Percentiles rank a stretch among this genome's conserved stretches.
Conservation (phyloP, 1,140 invertebrate genomes). For the Drosophila willistoni region DNA sequence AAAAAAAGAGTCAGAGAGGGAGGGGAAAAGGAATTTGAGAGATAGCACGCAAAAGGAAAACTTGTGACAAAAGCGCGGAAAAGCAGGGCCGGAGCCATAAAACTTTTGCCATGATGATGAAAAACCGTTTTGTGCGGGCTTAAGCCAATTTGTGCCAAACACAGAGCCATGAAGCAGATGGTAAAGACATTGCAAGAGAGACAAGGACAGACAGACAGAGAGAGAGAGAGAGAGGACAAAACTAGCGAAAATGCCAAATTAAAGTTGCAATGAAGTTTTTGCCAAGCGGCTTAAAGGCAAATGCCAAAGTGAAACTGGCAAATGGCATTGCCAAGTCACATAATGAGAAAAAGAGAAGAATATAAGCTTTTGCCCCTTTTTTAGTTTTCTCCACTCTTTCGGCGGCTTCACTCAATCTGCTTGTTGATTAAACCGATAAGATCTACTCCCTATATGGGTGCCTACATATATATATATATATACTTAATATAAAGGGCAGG, state of each 20-base stretch:
- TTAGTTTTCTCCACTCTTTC: constrained; percentile 5
- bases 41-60: constrained; percentile 42
- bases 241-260: constrained; percentile 51
- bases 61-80: constrained; percentile 75
- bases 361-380: constrained; percentile 17
- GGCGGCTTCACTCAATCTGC: constrained; percentile 10
- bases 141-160: constrained; percentile 78
- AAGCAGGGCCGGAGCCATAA: constrained; percentile 63
- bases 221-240: constrained; percentile 5
- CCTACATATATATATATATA: not conserved
- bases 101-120: constrained; percentile 69
- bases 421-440: constrained; percentile 45
- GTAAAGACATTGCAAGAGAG: constrained; percentile 31
- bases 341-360: constrained; percentile 57
- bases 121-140: constrained; percentile 71
- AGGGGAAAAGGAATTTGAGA: not conserved
- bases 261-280: constrained; percentile 63
- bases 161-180: constrained; percentile 27
- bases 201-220: not conserved
- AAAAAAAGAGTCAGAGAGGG: not conserved
- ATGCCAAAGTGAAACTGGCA: constrained; percentile 36
- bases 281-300: constrained; percentile 52
- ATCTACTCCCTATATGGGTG: constrained; percentile 8
- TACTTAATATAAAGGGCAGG: constrained; percentile 7
- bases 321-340: constrained; percentile 27